Base-by-base conservation (phyloP, 2,888 invertebrate species). In the Apomyelois bistriatella region DNA sequence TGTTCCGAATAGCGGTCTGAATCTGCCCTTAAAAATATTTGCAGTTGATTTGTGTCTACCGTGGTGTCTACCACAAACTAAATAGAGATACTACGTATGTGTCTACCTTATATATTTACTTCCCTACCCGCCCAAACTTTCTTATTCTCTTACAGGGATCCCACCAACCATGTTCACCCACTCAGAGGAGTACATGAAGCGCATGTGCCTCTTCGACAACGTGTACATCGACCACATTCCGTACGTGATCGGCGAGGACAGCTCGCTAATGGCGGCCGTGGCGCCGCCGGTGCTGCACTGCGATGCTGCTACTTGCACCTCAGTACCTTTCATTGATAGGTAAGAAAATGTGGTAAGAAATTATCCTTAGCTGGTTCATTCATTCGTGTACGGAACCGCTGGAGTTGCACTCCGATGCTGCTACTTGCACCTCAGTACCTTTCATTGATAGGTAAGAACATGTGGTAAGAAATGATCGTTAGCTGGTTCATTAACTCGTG, bases 291-390 rank as follows among this genome's bases (percentile, higher is more conserved):
- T 90, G 47, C 57, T 90, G 37, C 89, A 88, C 56, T 90, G 90
- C 37, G 90, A 89, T 55, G 90, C 90, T 0, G 87, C 89, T 0
- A 85, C 87, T 0, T 90, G 89, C 43, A 90, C 89, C 0, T 88
- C 88, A 1, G 89, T 89, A 30, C 89, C 89, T 0, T 89, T 89
- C 41, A 83, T 90, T 50, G 89, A 90, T 65, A 88, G 85, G 86
- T 82, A 32, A 52, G 52, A 17, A 3, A 4, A 1, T 32, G 1
- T 1, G 32, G 32, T 6, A 32, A 32, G 32, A 32, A 1, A 1
- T 32, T 3, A 32, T 22, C 22, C 2, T 22, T 22, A 5, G 22
- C 5, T n/a, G n/a, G n/a, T n/a, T n/a, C n/a, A n/a, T n/a, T n/a
- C n/a, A n/a, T n/a, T n/a, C n/a, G n/a, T n/a, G n/a, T n/a, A n/a